A percentile compares a stretch with the other conserved stretches of the same genome.
Conservation (phyloP, 2,797 vertebrate species). For the Tauraco hartlaubi region DNA sequence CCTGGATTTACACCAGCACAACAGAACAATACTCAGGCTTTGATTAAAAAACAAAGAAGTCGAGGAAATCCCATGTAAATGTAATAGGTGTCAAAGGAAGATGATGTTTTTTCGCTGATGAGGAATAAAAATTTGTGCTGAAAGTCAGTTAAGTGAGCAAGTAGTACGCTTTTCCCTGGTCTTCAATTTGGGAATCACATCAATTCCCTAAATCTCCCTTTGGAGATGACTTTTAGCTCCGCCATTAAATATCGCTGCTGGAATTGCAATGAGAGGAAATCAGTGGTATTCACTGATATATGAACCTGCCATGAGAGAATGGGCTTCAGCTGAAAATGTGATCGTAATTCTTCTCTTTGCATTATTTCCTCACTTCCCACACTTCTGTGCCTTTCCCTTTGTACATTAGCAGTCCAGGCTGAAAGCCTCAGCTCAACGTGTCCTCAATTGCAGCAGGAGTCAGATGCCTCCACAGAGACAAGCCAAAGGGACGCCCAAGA, state of each 20-base stretch:
- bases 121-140: conserved; percentile 2
- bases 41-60: not conserved
- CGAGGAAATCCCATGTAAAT: conserved; percentile 8
- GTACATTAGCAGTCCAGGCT: not conserved
- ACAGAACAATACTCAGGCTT: not conserved
- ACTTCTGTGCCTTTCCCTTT: not conserved
- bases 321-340: conserved; percentile 6
- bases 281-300: conserved; percentile 26
- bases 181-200: conserved; percentile 21
- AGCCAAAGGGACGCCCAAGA: not conserved
- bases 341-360: conserved; percentile 34
- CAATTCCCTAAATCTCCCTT: conserved; percentile 17
- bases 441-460: not conserved
- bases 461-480: not conserved
- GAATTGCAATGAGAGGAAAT: conserved; percentile 24
- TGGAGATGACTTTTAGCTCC: conserved; percentile 20
- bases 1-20: not conserved
- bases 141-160: conserved; percentile 41
- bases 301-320: conserved; percentile 15
- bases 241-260: conserved; percentile 23
- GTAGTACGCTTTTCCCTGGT: not conserved
- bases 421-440: not conserved
- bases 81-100: conserved; percentile 15
- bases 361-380: not conserved
- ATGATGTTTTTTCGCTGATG: not conserved